Evolutionary conservation across 2,888 invertebrate species (phyloP).

Genomic region (Galeopsomyia nigrocyanea): DNA sequence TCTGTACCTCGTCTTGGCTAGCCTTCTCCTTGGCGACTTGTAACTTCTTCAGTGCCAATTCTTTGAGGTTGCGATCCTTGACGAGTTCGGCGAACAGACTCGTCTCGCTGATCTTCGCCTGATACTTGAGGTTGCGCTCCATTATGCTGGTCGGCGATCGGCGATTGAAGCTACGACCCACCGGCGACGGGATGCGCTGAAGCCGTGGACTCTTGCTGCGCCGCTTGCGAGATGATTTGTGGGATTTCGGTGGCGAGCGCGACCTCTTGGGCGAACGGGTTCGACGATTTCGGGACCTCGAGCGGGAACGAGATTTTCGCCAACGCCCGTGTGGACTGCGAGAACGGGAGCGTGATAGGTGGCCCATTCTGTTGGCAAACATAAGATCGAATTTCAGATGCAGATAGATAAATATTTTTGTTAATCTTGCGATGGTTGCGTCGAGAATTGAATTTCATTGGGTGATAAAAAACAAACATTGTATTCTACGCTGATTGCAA

Average conservation of each 20-base stretch:
- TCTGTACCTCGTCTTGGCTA: conserved; percentile 66
- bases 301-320: conserved; percentile 62
- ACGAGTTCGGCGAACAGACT: conserved; percentile 92
- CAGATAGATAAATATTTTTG: no score
- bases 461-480: no score
- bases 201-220: conserved; percentile 70
- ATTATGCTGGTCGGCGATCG: conserved; percentile 63
- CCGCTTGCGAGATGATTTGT: conserved; percentile 68
- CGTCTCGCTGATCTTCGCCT: conserved; percentile 89
- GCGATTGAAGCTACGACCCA: conserved; percentile 57
- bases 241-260: conserved; percentile 54
- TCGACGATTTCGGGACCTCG: conserved; percentile 74
- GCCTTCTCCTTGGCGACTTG: conserved; percentile 78
- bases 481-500: no score
- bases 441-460: no score
- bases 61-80: conserved; percentile 86
- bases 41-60: conserved; percentile 80
- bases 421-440: no score
- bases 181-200: conserved; percentile 66
- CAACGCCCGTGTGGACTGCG: conserved; percentile 43
- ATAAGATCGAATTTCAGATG: no score
- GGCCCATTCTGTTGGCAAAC: neutral
- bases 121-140: conserved; percentile 61
- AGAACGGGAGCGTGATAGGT: conserved; percentile 43
- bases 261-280: conserved; percentile 60